Evolutionary conservation across 2,888 invertebrate genomes (phyloP).

Genomic region (Heterodera filipjevi): DNA sequence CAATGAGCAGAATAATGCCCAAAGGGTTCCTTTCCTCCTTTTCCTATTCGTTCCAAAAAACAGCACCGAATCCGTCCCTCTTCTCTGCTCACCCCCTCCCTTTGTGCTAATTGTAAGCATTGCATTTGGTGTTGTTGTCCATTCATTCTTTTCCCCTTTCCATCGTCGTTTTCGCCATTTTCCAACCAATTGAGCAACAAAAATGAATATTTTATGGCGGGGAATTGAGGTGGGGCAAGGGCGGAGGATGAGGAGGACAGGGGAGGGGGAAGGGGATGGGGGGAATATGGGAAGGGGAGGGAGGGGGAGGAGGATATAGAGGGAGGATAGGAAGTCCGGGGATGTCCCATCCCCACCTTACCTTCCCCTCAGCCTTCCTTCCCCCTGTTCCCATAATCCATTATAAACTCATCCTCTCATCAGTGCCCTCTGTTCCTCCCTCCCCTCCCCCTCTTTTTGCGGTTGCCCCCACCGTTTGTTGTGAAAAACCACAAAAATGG

Average conservation of each 20-base stretch:
- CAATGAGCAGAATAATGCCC: not conserved
- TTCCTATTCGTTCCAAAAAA: not conserved
- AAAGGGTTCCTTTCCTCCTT: not conserved
- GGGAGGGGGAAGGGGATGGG: not conserved
- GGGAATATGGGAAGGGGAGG: not conserved
- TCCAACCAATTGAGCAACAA: constrained; percentile 15
- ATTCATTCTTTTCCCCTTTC: not conserved
- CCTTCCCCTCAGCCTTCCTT: not conserved
- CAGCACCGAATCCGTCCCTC: not conserved
- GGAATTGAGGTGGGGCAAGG: not conserved
- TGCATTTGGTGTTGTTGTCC: not conserved
- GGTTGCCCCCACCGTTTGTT: not conserved
- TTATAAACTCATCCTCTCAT: too few relatives aligned
- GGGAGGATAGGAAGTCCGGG: not conserved
- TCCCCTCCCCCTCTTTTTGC: too few relatives aligned
- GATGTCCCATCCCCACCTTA: not conserved
- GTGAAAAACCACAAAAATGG: not conserved
- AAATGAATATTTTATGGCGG: constrained; percentile 20
- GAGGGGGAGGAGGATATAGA: not conserved
- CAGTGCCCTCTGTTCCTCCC: not conserved
- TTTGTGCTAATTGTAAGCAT: not conserved
- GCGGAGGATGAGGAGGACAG: too few relatives aligned
- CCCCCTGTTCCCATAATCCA: too few relatives aligned
- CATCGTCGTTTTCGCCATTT: not conserved
- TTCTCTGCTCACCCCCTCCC: too few relatives aligned